Percentiles rank a stretch among this genome's conserved stretches.
These are phyloP conservation scores for Cyanistes caeruleus DNA, from an alignment of 2,113 vertebrate species.

Conservation along the genomic window DNA sequence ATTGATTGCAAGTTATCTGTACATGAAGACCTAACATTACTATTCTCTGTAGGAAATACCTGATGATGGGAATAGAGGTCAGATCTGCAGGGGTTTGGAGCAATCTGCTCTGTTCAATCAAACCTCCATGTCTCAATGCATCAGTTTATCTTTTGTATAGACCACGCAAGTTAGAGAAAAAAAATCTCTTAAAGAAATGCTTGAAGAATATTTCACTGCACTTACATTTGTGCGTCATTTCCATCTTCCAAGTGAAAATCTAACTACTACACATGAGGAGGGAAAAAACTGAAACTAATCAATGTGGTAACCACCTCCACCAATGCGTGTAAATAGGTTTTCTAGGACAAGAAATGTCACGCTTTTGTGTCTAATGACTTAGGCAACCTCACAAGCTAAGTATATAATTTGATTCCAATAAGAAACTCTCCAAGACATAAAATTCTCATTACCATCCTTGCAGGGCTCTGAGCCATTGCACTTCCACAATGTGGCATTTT, in stretches of 20 bases:
- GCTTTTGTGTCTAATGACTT: not conserved
- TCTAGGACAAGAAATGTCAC: not conserved
- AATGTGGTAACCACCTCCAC: not conserved
- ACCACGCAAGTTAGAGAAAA: not conserved
- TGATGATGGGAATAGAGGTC: not conserved
- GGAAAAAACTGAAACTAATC: not conserved
- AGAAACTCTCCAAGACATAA: conserved; percentile 27
- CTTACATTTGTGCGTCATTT: not conserved
- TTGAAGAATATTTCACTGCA: not conserved
- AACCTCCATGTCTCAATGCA: not conserved
- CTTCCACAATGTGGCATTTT: not conserved
- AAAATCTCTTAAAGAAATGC: not conserved
- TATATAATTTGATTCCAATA: conserved; percentile 40
- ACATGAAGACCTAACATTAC: not conserved
- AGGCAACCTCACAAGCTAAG: not conserved
- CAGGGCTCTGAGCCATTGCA: not conserved
- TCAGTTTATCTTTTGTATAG: not conserved
- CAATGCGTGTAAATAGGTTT: not conserved
- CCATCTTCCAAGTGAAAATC: not conserved
- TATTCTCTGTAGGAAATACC: not conserved
- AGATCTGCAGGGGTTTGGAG: conserved; percentile 9
- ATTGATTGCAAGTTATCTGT: not conserved
- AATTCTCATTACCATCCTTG: conserved; percentile 30
- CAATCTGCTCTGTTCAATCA: conserved; percentile 20
- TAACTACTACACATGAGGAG: not conserved